These are phyloP conservation scores for Brachyrhaphis roseni DNA, from an alignment of 2,797 vertebrate species.

Conservation along the genomic window DNA sequence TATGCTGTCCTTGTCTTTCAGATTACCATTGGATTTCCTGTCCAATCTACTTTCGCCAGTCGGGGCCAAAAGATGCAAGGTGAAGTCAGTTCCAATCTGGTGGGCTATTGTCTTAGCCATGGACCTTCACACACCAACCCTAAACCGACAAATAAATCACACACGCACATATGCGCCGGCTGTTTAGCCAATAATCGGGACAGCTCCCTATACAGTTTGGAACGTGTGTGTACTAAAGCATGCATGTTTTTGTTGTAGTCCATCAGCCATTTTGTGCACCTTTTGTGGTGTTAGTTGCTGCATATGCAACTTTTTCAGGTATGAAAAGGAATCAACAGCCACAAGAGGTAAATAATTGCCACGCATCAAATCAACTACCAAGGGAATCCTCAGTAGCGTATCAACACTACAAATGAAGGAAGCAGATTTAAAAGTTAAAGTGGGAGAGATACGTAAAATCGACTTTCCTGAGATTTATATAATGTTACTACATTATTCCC, in stretches of 20 bases:
- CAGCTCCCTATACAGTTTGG: constrained; percentile 69
- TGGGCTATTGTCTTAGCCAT: constrained; percentile 86
- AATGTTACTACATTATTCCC: too few relatives aligned
- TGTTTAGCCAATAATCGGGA: constrained; percentile 80
- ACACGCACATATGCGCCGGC: constrained; percentile 24
- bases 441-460: too few relatives aligned
- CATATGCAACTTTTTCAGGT: neutral
- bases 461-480: too few relatives aligned
- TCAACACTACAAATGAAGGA: neutral
- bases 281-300: constrained; percentile 27
- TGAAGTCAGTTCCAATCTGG: constrained; percentile 93
- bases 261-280: constrained; percentile 60
- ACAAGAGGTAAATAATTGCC: neutral
- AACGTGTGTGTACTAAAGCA: constrained; percentile 71
- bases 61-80: constrained; percentile 89
- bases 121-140: constrained; percentile 41
- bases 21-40: constrained; percentile 89
- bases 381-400: neutral
- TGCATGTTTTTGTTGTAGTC: constrained; percentile 18
- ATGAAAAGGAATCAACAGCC: neutral
- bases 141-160: constrained; percentile 22
- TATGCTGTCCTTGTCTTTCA: constrained; percentile 78
- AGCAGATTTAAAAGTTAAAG: neutral
- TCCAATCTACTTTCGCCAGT: constrained; percentile 88
- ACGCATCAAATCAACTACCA: neutral